Percentiles rank a stretch among this genome's conserved stretches.
phyloP scores from a whole-genome alignment of 2,113 vertebrate species.

The Cyanistes caeruleus region DNA sequence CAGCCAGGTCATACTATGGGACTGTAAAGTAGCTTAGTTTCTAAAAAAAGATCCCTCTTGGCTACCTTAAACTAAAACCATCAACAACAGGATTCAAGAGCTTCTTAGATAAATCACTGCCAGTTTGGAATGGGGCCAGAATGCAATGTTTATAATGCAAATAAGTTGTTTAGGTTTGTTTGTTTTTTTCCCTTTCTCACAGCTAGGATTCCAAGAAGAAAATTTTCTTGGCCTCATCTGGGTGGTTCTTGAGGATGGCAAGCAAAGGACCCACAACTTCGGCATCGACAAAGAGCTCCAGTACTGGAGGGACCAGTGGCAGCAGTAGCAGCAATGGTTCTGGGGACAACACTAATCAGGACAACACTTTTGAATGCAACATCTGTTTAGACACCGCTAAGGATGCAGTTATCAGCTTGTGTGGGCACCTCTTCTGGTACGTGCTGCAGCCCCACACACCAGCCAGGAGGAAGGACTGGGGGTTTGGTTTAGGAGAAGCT shows the following conservation, averaged over 20 bases:
- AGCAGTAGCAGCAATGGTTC: conserved; percentile 76
- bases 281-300: conserved; percentile 79
- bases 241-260: conserved; percentile 80
- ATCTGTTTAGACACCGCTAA: conserved; percentile 98
- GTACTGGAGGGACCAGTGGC: conserved; percentile 80
- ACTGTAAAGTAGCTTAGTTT: conserved; percentile 45
- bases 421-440: conserved; percentile 98
- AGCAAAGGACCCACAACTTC: conserved; percentile 81
- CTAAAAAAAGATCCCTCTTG: conserved; percentile 22
- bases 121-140: not conserved
- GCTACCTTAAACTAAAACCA: not conserved
- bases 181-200: not conserved
- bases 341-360: conserved; percentile 84
- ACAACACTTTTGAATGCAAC: conserved; percentile 98
- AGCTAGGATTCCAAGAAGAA: conserved; percentile 44
- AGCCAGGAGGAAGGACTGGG: not conserved
- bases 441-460: not conserved
- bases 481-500: not conserved
- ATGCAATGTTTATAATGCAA: not conserved
- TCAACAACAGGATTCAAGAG: conserved; percentile 11
- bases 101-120: not conserved
- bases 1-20: not conserved
- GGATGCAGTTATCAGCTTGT: conserved; percentile 97
- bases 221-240: not conserved
- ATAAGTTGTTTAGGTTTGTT: not conserved